Evolutionary conservation across 2,888 invertebrate genomes (phyloP).

Genomic region (Panopea generosa): DNA sequence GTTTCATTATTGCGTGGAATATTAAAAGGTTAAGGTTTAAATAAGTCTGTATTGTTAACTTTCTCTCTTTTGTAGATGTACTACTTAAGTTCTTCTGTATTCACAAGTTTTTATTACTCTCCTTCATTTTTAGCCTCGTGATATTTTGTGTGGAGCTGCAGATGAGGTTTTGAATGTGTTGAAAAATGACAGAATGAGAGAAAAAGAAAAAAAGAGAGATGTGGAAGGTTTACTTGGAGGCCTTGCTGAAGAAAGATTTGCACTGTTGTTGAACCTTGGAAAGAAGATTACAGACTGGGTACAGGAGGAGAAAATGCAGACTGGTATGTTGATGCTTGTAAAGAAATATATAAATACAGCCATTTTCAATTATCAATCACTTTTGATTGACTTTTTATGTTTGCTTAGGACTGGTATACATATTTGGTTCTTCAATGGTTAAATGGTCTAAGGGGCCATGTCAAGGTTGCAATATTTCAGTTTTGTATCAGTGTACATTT

Average conservation of each 20-base stretch:
- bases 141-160: slow-evolving; percentile 99
- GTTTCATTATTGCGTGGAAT: too few species aligned
- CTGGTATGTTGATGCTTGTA: slow-evolving; percentile 70
- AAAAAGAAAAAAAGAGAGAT: slow-evolving; percentile 95
- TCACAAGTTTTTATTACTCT: neutral
- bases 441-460: too few species aligned
- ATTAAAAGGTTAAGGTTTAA: too few species aligned
- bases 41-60: too few species aligned
- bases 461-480: too few species aligned
- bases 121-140: slow-evolving; percentile 90
- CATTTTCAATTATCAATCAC: neutral
- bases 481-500: too few species aligned
- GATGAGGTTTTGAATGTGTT: slow-evolving; percentile 98
- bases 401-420: too few species aligned
- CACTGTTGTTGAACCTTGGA: slow-evolving; percentile 96
- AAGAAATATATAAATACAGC: neutral
- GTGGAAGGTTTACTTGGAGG: slow-evolving; percentile 93
- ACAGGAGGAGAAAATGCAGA: slow-evolving; percentile 87
- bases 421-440: too few species aligned
- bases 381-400: neutral
- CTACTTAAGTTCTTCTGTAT: too few species aligned
- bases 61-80: too few species aligned
- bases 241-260: slow-evolving; percentile 96
- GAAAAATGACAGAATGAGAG: slow-evolving; percentile 97
- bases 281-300: slow-evolving; percentile 98